Base-by-base conservation (phyloP, 2,888 invertebrate species). In the Leptopilina myrica region DNA sequence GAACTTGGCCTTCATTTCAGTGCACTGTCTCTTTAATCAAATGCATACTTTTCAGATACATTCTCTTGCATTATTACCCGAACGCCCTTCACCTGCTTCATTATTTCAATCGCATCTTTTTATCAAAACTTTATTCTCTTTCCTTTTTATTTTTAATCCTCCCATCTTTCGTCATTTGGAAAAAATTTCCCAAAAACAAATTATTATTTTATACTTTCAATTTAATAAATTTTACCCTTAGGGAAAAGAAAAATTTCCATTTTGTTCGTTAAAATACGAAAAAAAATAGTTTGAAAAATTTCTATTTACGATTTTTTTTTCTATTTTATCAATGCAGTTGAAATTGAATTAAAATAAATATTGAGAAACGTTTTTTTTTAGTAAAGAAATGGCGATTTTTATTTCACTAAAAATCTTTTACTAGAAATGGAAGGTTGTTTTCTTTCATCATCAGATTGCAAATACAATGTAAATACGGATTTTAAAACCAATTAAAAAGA, bases 391-490 rank as follows among this genome's bases (percentile, higher is more conserved):
- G 62, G 0, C 62, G 20, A 62, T 62, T 62, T 62, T 62, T 49
- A 49, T 49, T 62, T 62, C 20, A 20, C 62, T 62, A 62, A 62
- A 62, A 62, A 62, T 20, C 20, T 62, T 62, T 62, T 20, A 62
- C 62, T 62, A 62, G 62, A 62, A 62, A 62, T 20, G 62, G 62
- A 62, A 62, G 62, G 62, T 62, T 62, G 62, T 62, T 62, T 62
- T 62, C 62, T 62, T 62, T 62, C 62, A 20, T 62, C 62, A 62
- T 20, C 62, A 62, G 49, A 62, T 9, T 62, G 62, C 62, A 62
- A 43, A 62, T 62, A 62, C 62, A 62, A 62, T 62, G 62, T 62
- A 62, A 62, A 62, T 62, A 62, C 20, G 15, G 62, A 62, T 62
- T 62, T 62, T 62, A 62, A 62, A 62, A 20, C 62, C 62, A 62